Base-by-base conservation (phyloP, 2,888 invertebrate species). In the Hirtodrosophila confusa region DNA sequence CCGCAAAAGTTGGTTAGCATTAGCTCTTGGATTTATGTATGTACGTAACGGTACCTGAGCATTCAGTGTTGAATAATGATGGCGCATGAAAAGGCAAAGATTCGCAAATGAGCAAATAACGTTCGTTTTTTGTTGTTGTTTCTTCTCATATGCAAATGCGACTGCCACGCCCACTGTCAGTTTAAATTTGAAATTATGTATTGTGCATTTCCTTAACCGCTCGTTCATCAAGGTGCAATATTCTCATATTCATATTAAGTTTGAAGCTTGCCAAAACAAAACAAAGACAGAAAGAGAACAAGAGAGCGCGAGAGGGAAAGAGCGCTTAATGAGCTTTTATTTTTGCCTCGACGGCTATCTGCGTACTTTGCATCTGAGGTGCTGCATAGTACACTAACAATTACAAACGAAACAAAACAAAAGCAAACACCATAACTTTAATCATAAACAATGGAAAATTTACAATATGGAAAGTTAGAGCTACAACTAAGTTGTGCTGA, bases 41-140 rank as follows among this genome's bases (percentile, higher is more conserved):
- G 58, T 58, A 80, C 65, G 80, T 82, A 82, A 78, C 85, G 85
- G 85, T 77, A 75, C 75, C 77, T 82, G 77, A 75, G 79, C 79
- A 82, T 75, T 85, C 69, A 78, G 71, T 79, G 82, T 82, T 82
- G 82, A 85, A 85, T 82, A 82, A 85, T 82, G 75, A 75, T 65
- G 70, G 82, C 64, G 72, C 61, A 72, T 66, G 64, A 64, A 61
- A 60, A 56, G 17, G 31, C 43, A 60, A 45, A 80, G 77, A 80
- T 82, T 82, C 78, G 72, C 67, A 85, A 82, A 82, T 78, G 76
- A 78, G 72, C 75, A 63, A 67, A 64, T 57, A 78, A 66, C 62
- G 41, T 65, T 70, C 63, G 69, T 48, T 62, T 79, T 48, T 60
- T 66, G 48, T 56, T 40, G 31, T n/a, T 61, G 68, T 43, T 56